Base-by-base conservation (phyloP, 1,140 invertebrate genomes). In the Physella acuta region DNA sequence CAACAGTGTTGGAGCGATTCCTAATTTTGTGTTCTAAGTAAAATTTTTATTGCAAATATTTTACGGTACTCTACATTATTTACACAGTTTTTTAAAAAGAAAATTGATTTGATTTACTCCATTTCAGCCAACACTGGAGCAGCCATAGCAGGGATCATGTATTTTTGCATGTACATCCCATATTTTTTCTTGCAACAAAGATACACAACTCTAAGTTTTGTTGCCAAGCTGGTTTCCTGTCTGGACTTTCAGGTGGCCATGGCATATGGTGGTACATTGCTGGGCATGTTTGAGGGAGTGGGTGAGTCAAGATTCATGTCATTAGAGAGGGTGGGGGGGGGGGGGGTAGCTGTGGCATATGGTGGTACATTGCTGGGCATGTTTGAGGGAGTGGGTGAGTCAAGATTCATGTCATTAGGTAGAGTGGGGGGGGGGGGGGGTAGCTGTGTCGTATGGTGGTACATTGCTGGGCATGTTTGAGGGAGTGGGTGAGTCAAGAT, bases 151-250 rank as follows among this genome's bases (percentile, higher is more conserved):
- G 82, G 81, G n/a, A 74, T 82, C 17, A 34, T 82, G 3, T 83
- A 77, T 68, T 83, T 81, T 60, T 51, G 79, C n/a, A 71, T 77
- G 1, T 84, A 82, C 64, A 39, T 81, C 20, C 81, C 81, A 16
- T 80, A 79, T 49, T 78, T 89, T 62, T 88, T 92, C 69, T 82
- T 92, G 28, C 80, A 87, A 33, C n/a, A 33, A 33, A 80, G 83
- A 1, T 92, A 92, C 55, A 69, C 74, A 16, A 71, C 70, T 2
- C 72, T 80, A 75, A 65, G 66, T 17, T 59, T 33, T 33, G 39
- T 30, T 14, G 49, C 73, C 28, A 80, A 80, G 67, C 52, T 80
- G 34, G 69, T 62, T 0, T 59, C 77, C 11, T 76, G 76, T 59
- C 51, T 80, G 2, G 61, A 78, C 44, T 74, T 71, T 52, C 78